A percentile compares a stretch with the other conserved stretches of the same genome.
Conservation (phyloP, 2,797 vertebrate species). For the Falco novaeseelandiae region DNA sequence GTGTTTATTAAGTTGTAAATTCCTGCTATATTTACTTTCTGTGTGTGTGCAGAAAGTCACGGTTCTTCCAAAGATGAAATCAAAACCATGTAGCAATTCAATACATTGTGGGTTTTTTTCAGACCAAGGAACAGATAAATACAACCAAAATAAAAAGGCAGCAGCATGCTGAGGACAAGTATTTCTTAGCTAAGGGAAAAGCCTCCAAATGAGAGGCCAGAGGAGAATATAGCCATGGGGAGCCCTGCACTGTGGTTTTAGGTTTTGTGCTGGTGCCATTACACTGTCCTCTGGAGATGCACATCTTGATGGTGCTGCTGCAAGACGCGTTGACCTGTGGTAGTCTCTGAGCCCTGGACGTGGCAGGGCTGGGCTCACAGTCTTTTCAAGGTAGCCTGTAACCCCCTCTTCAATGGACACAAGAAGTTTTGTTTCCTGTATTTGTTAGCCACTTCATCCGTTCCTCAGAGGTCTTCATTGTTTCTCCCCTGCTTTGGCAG, state of each 20-base stretch:
- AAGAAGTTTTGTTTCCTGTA: background rate
- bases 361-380: background rate
- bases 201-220: background rate
- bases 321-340: background rate
- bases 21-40: slow-evolving; percentile 4
- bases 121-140: background rate
- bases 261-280: background rate
- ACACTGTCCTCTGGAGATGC: background rate
- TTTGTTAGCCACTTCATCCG: background rate
- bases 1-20: background rate
- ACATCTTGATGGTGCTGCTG: background rate
- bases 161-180: background rate
- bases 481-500: background rate
- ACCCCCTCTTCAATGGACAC: background rate
- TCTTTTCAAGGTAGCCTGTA: background rate
- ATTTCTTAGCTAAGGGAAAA: background rate
- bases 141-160: background rate
- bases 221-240: background rate
- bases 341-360: background rate
- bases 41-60: background rate
- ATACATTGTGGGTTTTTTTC: background rate
- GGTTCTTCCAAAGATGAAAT: background rate
- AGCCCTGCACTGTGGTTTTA: background rate
- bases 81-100: background rate
- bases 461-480: background rate